These are phyloP conservation scores for Corella eumyota DNA, from an alignment of 23 tunicate genomes.

Conservation along the genomic window DNA sequence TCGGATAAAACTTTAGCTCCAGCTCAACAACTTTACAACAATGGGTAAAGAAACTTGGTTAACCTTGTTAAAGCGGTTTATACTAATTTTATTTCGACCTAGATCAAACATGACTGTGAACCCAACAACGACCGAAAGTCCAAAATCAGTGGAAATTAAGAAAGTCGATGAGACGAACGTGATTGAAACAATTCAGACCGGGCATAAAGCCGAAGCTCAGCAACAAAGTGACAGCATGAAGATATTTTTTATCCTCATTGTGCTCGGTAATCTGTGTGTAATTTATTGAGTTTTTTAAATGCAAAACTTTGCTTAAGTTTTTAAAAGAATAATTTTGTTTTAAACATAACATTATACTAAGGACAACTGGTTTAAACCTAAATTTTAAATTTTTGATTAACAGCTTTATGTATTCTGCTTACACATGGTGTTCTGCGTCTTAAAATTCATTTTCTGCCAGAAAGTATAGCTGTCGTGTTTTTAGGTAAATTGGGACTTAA, in stretches of 20 bases:
- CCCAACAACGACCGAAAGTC: slow-evolving; percentile 4
- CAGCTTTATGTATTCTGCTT: slow-evolving; percentile 73
- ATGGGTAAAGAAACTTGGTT: too few relatives aligned
- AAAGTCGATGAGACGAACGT: slow-evolving; percentile 13
- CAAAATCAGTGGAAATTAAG: too few relatives aligned
- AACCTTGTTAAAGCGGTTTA: too few relatives aligned
- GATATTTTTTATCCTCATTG: slow-evolving; percentile 68
- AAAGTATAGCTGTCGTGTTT: slow-evolving; percentile 94
- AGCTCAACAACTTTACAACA: too few relatives aligned
- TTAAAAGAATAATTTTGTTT: too few relatives aligned
- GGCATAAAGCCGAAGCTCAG: slow-evolving; percentile 55
- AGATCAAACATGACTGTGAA: slow-evolving; percentile 1
- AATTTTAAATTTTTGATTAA: slow-evolving; percentile 15
- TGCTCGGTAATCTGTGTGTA: too few relatives aligned
- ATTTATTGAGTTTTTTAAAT: too few relatives aligned
- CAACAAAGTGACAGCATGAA: slow-evolving; percentile 88
- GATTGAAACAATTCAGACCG: slow-evolving; percentile 54
- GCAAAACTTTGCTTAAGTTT: too few relatives aligned
- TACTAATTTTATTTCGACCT: too few relatives aligned
- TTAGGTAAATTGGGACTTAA: slow-evolving; percentile 32
- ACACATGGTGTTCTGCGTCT: slow-evolving; percentile 58
- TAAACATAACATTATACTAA: too few relatives aligned
- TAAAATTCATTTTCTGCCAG: slow-evolving; percentile 89
- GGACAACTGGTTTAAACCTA: too few relatives aligned
- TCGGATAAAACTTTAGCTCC: too few relatives aligned